A percentile compares a stretch with the other conserved stretches of the same genome.
Conservation (phyloP, 2,797 vertebrate species). For the Coregonus ussuriensis region DNA sequence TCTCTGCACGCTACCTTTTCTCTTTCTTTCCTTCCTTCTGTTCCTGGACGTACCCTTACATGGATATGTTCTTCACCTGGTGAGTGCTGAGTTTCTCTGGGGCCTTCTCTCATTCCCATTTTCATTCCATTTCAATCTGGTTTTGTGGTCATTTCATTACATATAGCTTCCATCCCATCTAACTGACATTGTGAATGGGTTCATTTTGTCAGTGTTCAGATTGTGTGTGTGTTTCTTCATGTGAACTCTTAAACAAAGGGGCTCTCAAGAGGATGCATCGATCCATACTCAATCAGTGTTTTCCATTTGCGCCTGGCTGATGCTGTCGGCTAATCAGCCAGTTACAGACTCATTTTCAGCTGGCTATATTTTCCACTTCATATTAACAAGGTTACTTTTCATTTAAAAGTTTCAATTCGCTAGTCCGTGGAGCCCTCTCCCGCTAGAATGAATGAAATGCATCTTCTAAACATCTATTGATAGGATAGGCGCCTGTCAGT, state of each 20-base stretch:
- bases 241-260: background rate
- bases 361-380: too few relatives aligned
- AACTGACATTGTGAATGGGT: background rate
- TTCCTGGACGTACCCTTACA: conserved; percentile 53
- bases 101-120: background rate
- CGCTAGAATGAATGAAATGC: too few relatives aligned
- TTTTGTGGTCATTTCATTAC: too few relatives aligned
- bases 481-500: too few relatives aligned
- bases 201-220: background rate
- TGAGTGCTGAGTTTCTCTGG: conserved; percentile 52
- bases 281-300: background rate
- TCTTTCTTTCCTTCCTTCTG: conserved; percentile 21
- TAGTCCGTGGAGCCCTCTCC: too few relatives aligned
- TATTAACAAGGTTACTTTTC: too few relatives aligned
- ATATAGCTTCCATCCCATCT: conserved; percentile 6
- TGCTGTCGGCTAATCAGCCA: too few relatives aligned
- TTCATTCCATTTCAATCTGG: conserved; percentile 1
- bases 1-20: conserved; percentile 1
- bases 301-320: too few relatives aligned
- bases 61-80: conserved; percentile 54
- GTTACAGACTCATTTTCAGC: too few relatives aligned
- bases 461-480: too few relatives aligned
- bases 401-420: too few relatives aligned
- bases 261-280: background rate
- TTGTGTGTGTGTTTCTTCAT: conserved; percentile 7